Conservation (phyloP, 2,888 invertebrate genomes). For the Esperia sulphurella region DNA sequence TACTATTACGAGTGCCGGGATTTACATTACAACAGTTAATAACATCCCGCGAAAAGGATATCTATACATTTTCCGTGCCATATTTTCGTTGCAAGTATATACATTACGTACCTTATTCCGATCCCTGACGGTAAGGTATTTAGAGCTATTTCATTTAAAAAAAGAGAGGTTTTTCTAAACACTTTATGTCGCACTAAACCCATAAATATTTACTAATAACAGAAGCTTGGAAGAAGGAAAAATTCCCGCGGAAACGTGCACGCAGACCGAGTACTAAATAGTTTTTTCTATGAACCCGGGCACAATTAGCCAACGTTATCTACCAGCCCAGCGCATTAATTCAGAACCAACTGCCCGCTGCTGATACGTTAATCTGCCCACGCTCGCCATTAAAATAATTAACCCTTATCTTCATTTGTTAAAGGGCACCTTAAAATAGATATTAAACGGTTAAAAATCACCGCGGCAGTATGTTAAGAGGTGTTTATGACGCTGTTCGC, state of each 20-base stretch:
- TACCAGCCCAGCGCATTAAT: background rate
- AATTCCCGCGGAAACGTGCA: background rate
- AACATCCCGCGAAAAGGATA: too few species aligned
- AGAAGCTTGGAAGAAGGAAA: too few species aligned
- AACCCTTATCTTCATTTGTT: conserved; percentile 6
- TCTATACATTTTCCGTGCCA: too few species aligned
- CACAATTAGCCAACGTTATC: background rate
- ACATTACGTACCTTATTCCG: too few species aligned
- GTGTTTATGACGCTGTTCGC: conserved; percentile 17
- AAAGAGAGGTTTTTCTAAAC: too few species aligned
- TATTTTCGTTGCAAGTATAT: too few species aligned
- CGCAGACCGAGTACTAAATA: background rate
- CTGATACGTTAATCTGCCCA: conserved; percentile 3
- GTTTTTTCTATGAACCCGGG: background rate
- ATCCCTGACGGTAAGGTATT: too few species aligned
- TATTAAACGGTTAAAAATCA: conserved; percentile 2
- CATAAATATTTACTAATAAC: too few species aligned
- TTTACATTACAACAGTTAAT: too few species aligned
- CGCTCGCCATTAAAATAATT: conserved; percentile 11
- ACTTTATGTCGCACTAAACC: background rate
- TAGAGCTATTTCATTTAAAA: too few species aligned
- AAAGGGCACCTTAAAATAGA: conserved; percentile 8
- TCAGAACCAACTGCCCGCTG: background rate
- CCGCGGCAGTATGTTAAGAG: conserved; percentile 10
- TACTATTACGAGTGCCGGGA: too few species aligned